These are phyloP conservation scores for Myotis pilosus DNA, from an alignment of 2,797 vertebrate species.

Conservation along the genomic window DNA sequence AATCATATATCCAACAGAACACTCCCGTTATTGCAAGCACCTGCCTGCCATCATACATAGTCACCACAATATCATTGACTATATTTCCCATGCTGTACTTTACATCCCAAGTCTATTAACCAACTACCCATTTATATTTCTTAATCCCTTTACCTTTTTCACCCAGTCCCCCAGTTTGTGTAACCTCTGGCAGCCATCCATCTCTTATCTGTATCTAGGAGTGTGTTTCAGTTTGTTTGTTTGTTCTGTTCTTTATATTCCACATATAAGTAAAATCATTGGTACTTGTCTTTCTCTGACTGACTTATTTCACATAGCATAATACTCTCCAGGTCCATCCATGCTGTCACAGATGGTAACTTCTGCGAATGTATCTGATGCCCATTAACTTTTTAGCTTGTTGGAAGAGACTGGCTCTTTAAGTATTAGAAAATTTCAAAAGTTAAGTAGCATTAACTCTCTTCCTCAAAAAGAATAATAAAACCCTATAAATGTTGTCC, in stretches of 20 bases:
- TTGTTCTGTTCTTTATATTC: not conserved
- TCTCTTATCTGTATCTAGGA: not conserved
- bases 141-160: not conserved
- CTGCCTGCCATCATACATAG: not conserved
- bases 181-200: not conserved
- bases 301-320: not conserved
- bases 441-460: not conserved
- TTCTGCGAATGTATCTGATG: not conserved
- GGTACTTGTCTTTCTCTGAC: not conserved
- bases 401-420: not conserved
- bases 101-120: not conserved
- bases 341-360: not conserved
- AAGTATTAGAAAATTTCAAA: not conserved
- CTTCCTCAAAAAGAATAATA: not conserved
- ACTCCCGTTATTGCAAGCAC: not conserved
- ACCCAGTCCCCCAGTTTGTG: too few species aligned
- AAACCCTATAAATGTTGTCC: not conserved
- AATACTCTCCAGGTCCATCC: not conserved
- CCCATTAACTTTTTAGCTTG: not conserved
- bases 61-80: not conserved
- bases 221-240: not conserved
- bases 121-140: not conserved
- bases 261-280: not conserved
- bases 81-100: not conserved
- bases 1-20: not conserved